Percentiles rank a stretch among this genome's conserved stretches.
Conservation (phyloP, 2,888 invertebrate genomes). For the Helobdella robusta region DNA sequence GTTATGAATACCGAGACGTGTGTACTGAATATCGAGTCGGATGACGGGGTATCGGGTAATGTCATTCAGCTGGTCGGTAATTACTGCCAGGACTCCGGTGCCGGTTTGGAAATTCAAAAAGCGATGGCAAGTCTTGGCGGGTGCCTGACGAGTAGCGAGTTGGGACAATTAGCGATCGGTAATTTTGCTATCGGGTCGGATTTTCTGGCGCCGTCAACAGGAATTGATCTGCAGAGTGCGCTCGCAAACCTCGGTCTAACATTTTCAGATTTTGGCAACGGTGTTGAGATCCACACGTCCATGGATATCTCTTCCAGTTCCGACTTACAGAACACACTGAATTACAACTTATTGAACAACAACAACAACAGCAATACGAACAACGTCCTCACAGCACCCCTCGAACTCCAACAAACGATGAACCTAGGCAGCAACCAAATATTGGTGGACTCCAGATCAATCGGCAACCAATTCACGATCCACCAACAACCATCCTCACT, state of each 20-base stretch:
- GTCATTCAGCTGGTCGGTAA: conserved; percentile 12
- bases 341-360: background rate
- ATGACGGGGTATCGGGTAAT: background rate
- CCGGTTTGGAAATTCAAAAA: conserved; percentile 13
- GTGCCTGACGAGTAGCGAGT: background rate
- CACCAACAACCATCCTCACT: no score
- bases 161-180: background rate
- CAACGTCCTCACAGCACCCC: background rate
- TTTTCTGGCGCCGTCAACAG: background rate
- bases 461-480: no score
- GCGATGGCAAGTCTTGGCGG: background rate
- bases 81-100: conserved; percentile 18
- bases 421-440: no score
- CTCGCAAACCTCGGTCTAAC: conserved; percentile 21
- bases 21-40: background rate
- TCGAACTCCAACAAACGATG: conserved; percentile 6
- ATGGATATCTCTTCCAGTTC: conserved; percentile 5
- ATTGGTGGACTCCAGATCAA: no score
- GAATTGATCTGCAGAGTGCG: conserved; percentile 21
- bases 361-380: background rate
- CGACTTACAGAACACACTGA: background rate
- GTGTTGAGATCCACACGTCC: conserved; percentile 21
- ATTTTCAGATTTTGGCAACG: conserved; percentile 18
- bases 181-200: conserved; percentile 16
- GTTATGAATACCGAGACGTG: background rate